Evolutionary conservation across 2,113 vertebrate species (phyloP), one percentile per base, ranked within the genome.

Genomic region (Pseudorasbora parva): DNA sequence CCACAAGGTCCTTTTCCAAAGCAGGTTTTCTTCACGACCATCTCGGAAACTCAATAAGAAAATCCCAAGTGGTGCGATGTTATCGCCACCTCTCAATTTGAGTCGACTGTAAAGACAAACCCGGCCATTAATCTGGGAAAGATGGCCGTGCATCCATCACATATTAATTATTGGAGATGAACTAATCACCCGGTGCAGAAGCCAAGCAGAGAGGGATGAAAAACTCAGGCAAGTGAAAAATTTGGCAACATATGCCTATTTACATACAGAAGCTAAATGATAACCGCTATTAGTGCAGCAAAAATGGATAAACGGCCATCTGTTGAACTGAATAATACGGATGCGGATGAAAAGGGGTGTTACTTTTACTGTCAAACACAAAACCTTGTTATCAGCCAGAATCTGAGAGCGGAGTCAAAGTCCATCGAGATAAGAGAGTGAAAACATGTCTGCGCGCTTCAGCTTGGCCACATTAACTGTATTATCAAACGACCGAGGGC

Each of bases 161-260:
- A 27, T 84, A 88, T 86, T 88, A 85, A 86, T 88, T 86, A 88
- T 86, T 85, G 81, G 87, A 85, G 83, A 84, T 83, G 71, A 88
- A 86, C 81, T 88, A 88, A 88, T 88, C 87, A 83, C 81, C 77
- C 78, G 21, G 78, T 60, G 74, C 81, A 83, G 72, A 83, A 83
- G 81, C 75, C 81, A 78, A 83, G 59, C 45, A 66, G 66, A 82
- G 69, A 80, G 68, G 76, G 33, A 81, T 82, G 60, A 79, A 82
- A 79, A 87, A 87, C 83, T 79, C 77, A 87, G 86, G 82, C 83
- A 83, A 37, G 68, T 68, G 83, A 77, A 68, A 69, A 73, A 76
- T 84, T 81, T 81, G 85, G 81, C 85, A 81, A 78, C 83, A 87
- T 85, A 87, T 88, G 85, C 78, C 83, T 82, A 83, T 86, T 86